Percentiles rank a stretch among this genome's conserved stretches.
These are phyloP conservation scores for Drosophila glabriapex DNA, from an alignment of 2,888 invertebrate species.

Conservation along the genomic window DNA sequence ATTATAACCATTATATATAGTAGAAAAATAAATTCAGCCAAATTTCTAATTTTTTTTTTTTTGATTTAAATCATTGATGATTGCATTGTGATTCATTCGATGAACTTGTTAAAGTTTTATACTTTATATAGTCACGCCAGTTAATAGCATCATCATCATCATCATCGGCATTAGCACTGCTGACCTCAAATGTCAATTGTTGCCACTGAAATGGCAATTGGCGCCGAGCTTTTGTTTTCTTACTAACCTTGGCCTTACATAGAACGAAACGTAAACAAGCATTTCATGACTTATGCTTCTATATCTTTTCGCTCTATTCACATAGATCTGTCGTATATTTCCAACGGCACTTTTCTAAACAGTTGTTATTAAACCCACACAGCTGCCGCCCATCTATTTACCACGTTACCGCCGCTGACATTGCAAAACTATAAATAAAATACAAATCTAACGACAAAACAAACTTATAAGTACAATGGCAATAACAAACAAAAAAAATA, in stretches of 20 bases:
- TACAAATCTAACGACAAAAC: conserved; percentile 45
- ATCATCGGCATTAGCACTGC: conserved; percentile 38
- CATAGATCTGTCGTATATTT: conserved; percentile 40
- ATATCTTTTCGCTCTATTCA: conserved; percentile 31
- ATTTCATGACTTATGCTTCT: conserved; percentile 35
- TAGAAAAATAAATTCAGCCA: conserved; percentile 3
- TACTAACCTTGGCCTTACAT: conserved; percentile 80
- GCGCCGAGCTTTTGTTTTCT: conserved; percentile 61
- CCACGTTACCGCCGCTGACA: conserved; percentile 48
- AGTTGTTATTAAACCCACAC: conserved; percentile 50
- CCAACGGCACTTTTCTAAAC: conserved; percentile 65
- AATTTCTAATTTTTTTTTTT: conserved; percentile 35
- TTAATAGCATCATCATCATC: conserved; percentile 34
- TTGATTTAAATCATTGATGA: conserved; percentile 25
- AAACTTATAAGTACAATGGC: conserved; percentile 49
- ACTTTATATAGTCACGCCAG: conserved; percentile 72
- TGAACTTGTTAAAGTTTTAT: conserved; percentile 46
- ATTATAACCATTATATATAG: too few relatives aligned
- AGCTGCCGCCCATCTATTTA: conserved; percentile 27
- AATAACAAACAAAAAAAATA: conserved; percentile 43
- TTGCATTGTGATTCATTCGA: conserved; percentile 38
- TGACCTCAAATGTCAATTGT: conserved; percentile 79
- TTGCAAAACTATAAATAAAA: conserved; percentile 74
- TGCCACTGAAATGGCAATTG: conserved; percentile 52
- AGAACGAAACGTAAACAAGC: conserved; percentile 64